Evolutionary conservation across 2,888 invertebrate species (phyloP), one percentile per base, ranked within the genome.

Genomic region (Drosophila prostipennis): DNA sequence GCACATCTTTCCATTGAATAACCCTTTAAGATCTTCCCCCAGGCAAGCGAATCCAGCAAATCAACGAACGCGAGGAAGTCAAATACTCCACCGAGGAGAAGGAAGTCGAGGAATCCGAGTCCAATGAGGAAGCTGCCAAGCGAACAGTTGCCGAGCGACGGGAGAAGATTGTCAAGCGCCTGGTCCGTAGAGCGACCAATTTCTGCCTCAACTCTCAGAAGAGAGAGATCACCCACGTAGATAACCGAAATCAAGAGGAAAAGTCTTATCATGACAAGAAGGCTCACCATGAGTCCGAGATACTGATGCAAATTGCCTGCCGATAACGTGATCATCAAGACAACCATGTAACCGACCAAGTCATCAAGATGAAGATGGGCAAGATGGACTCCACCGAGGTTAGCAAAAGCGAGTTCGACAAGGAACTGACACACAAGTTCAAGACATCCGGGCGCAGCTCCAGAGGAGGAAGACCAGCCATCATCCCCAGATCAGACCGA

Each of bases 21-120:
- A 19, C 42, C 10, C n/a, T 16, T 42, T 13, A n/a, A 42, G 53
- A 36, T 69, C 51, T 43, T 3, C n/a, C 58, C 53, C 5, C 46
- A 92, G 92, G 91, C 77, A 89, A 91, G 72, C 86, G 91, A 58
- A 90, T 91, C 59, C 91, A 92, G 80, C 91, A 92, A 78, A 90
- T 92, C 45, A 91, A 92, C 52, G 94, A 94, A 82, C 92, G 92
- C 72, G 95, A 95, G 80, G 96, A 96, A 91, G 93, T 94, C 34
- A 96, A 96, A 90, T 96, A 96, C 90, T 95, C 95, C 0, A 96
- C 96, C 0, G 96, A 96, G 92, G 96, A 96, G 81, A 96, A 96
- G 89, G 94, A 94, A 67, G 93, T 95, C 5, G 93, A 95, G 63
- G 95, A 95, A 51, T 94, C 93, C 2, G 93, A 94, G 74, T 92